Base-by-base conservation (phyloP, 1,140 invertebrate species). In the Neelides sp. region DNA sequence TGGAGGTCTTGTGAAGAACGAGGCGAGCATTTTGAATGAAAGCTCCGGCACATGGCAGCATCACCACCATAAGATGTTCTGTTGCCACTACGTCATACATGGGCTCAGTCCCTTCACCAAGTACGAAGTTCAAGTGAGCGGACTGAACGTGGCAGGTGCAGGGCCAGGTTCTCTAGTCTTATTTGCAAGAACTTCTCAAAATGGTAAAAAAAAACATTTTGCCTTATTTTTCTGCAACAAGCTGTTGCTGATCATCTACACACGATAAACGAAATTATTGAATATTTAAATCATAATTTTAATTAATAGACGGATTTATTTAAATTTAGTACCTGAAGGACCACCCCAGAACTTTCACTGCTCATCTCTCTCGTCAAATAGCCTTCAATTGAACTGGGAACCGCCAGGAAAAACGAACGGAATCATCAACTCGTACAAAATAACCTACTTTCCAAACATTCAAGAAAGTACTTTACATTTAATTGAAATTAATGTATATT, bases 321-420 rank as follows among this genome's bases (percentile, higher is more conserved):
- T n/a, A n/a, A n/a, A n/a, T n/a, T 2, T 63, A 68, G 66, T 59
- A n/a, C 67, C 67, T 12, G 57, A 53, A 35, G 49, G 58, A 4
- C 55, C 65, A 1, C 67, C 67, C 3, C 58, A 62, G 28, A 64
- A 64, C 13, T 54, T 66, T 12, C 42, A 54, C 5, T 69, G 66
- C 52, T 58, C 59, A 3, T 47, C 64, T 2, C 50, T 63, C 13
- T 62, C 63, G n/a, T 69, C 73, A 4, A 61, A 66, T 24, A 71
- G 66, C 47, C 64, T 74, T 19, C 65, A 66, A 34, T 63, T 75
- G 10, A 64, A 66, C 0, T 75, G 73, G 73, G 64, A 65, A 3
- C 68, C 68, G 4, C 72, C 72, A 0, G 7, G 27, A 30, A 36
- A 23, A 23, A 12, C 54, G 10, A 56, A 56, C 35, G 54, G 54